Base-by-base conservation (phyloP, 2,888 invertebrate species). In the Ochropacha duplaris region DNA sequence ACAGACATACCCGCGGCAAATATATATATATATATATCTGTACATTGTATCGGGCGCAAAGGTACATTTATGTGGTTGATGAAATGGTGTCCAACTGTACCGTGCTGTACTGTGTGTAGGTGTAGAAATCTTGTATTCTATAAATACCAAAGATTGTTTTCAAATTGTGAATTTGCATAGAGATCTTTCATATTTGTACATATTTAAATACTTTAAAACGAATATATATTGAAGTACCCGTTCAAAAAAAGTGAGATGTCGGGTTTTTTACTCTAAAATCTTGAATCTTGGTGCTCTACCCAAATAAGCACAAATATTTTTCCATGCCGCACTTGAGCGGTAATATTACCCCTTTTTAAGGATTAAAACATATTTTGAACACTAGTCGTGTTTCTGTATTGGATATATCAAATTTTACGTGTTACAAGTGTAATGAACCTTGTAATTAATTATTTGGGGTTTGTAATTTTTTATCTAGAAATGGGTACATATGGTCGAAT, bases 81-180 rank as follows among this genome's bases (percentile, higher is more conserved):
- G 14, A 36, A 44, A 36, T n/a, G 39, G 39, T 44, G 39, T 44
- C 39, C n/a, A 19, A 16, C 54, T 56, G 58, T 24, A 54, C 19
- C 39, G 16, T n/a, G n/a, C n/a, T n/a, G n/a, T n/a, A n/a, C n/a
- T n/a, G n/a, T n/a, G n/a, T n/a, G n/a, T n/a, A n/a, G n/a, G n/a
- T n/a, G n/a, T 14, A 44, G n/a, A 44, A 31, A 16, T 16, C 28
- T 24, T 49, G 24, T 71, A 66, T 76, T 72, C 70, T 72, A 65
- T 74, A 76, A 73, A 74, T 80, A 80, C 80, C 80, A 80, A 80
- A 80, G 80, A 80, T 79, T 76, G 74, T 71, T 77, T n/a, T 76
- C 75, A 72, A 78, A 73, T 76, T 73, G 70, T 69, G 71, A 76
- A 74, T 68, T 76, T 66, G 72, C 71, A n/a, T n/a, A 68, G 72